A percentile compares a stretch with the other conserved stretches of the same genome.
phyloP scores from a whole-genome alignment of 2,113 vertebrate species.

The Eclectus roratus region DNA sequence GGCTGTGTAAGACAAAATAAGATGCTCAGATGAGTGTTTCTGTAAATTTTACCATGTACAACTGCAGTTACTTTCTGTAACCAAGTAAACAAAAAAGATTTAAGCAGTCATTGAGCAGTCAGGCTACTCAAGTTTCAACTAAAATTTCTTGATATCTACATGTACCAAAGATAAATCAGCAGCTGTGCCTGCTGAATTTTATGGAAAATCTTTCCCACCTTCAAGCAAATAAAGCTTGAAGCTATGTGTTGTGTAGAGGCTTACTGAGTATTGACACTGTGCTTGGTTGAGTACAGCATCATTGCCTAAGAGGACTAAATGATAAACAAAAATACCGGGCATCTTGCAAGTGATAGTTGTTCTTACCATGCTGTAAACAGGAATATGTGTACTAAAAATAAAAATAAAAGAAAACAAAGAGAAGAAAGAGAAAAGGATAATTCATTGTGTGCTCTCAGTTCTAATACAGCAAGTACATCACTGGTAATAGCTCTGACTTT shows the following conservation, averaged over 20 bases:
- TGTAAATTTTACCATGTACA: background rate
- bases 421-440: background rate
- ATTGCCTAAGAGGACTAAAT: background rate
- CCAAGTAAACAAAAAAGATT: background rate
- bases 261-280: background rate
- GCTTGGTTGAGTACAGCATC: background rate
- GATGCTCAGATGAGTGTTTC: background rate
- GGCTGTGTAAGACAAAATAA: background rate
- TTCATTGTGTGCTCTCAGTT: background rate
- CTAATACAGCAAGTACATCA: constrained; percentile 13
- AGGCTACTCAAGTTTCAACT: background rate
- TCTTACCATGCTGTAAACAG: background rate
- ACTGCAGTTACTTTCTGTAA: background rate
- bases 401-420: background rate
- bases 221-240: background rate
- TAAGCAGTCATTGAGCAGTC: background rate
- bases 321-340: background rate
- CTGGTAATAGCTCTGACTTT: constrained; percentile 38
- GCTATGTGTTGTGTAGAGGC: background rate
- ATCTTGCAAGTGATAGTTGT: background rate
- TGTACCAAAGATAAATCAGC: background rate
- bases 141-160: background rate
- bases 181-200: background rate
- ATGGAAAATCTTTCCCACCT: background rate
- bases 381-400: background rate